Evolutionary conservation across 1,140 invertebrate species (phyloP), one percentile per base, ranked within the genome.

Genomic region (Oryctes rhinoceros): DNA sequence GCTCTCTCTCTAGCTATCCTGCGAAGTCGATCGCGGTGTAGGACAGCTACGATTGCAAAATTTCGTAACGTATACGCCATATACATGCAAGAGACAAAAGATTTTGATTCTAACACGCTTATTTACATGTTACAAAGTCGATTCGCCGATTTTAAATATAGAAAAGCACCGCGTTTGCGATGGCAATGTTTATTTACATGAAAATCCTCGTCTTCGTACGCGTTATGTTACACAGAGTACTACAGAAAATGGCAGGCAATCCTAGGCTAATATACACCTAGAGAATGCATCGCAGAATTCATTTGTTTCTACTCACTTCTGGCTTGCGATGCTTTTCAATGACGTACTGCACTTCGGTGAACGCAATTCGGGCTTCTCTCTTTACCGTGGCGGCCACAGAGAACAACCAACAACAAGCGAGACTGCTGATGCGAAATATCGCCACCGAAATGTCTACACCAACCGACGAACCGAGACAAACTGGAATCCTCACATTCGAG

Each of bases 351-450:
- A 59, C 15, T 59, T 59, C 53, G 53, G 15, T 59, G 18, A 59
- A 59, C 15, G 53, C 53, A 59, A 59, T 59, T 59, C 53, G 18
- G 15, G 15, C 53, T 44, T 10, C 39, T 44, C 39, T 44, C 15
- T 59, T 53, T 11, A 48, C 13, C 53, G 53, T 59, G 15, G 53
- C 18, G 18, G 15, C 15, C 15, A n/a, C 15, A 18, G 39, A 59
- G 53, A 59, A 59, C 53, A 59, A 59, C 53, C 18, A 59, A 59
- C 53, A 59, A 59, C 53, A n/a, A 18, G n/a, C 49, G 6, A 59
- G 15, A 44, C 39, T 5, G n/a, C 53, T n/a, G 18, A 13, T 59
- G 53, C 18, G 53, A 59, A 59, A 59, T 59, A 4, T 59, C 53
- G 53, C 53, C 18, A 59, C 53, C 53, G 53, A 59, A 59, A 59